Evolutionary conservation across 2,888 invertebrate genomes (phyloP), one percentile per base, ranked within the genome.

Genomic region (Metopia argyrocephala): DNA sequence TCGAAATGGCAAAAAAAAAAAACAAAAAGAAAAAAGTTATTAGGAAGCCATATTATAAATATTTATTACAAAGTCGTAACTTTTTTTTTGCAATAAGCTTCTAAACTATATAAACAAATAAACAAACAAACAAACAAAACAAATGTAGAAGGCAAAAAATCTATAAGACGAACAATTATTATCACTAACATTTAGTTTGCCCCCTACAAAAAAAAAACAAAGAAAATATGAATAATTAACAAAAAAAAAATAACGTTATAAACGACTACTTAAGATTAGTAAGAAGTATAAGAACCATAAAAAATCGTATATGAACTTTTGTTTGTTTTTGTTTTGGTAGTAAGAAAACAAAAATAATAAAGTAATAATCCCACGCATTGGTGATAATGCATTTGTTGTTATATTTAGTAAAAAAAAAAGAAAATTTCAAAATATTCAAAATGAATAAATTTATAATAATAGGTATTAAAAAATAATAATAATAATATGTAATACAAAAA

Each of bases 211-310:
- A 31, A 69, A 46, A 66, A n/a, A 64, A 48, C 28, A 50, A 74
- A 25, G 27, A 59, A 28, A 76, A 57, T 71, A 66, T 28, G 75
- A 70, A 23, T 56, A 57, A 66, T 64, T 69, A 71, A 62, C 52
- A 59, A 66, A 71, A 52, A 74, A 76, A 54, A 71, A 78, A 76
- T 76, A 78, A 70, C 83, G 84, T 85, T 85, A 83, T 84, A 82
- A 84, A 85, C 83, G 85, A 85, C 83, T 85, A 76, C 15, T 83
- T 84, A 84, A 85, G 79, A 84, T 76, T 73, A 79, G 74, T 78
- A 54, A 78, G 79, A 83, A 82, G 83, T 82, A 83, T 82, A 83
- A 78, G 65, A 79, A 78, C 83, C 82, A 83, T 82, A 83, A 80
- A 74, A 82, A 79, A 76, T 82, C 79, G 59, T 27, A 57, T 65